Conservation (phyloP, 2,113 vertebrate genomes). For the Bos indicus region DNA sequence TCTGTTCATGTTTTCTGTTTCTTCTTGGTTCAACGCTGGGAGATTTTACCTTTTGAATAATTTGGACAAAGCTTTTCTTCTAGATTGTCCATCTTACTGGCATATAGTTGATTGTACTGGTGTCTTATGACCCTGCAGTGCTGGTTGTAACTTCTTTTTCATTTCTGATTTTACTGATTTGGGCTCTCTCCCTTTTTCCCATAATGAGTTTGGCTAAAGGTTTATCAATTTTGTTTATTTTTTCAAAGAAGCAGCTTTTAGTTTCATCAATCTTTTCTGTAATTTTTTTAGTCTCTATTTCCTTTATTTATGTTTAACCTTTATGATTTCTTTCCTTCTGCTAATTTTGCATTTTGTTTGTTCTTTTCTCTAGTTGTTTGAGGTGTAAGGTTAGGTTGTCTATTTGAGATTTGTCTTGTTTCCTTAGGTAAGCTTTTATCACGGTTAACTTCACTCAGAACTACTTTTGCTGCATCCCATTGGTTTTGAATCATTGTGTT, state of each 20-base stretch:
- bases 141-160: not conserved
- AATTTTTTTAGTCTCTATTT: not conserved
- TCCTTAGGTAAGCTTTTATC: not conserved
- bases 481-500: not conserved
- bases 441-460: rapidly evolving
- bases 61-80: not conserved
- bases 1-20: not conserved
- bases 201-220: not conserved
- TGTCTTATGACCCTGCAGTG: not conserved
- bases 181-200: not conserved
- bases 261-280: not conserved
- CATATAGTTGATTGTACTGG: not conserved
- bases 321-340: not conserved
- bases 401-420: not conserved
- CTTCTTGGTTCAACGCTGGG: not conserved
- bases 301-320: not conserved
- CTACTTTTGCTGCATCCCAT: not conserved
- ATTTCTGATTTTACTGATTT: not conserved
- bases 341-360: not conserved
- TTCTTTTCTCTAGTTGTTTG: not conserved
- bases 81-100: not conserved
- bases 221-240: not conserved
- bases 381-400: not conserved
- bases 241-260: not conserved
- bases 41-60: not conserved